These are phyloP conservation scores for Drosophila ogumai DNA, from an alignment of 1,140 invertebrate species.

Conservation along the genomic window DNA sequence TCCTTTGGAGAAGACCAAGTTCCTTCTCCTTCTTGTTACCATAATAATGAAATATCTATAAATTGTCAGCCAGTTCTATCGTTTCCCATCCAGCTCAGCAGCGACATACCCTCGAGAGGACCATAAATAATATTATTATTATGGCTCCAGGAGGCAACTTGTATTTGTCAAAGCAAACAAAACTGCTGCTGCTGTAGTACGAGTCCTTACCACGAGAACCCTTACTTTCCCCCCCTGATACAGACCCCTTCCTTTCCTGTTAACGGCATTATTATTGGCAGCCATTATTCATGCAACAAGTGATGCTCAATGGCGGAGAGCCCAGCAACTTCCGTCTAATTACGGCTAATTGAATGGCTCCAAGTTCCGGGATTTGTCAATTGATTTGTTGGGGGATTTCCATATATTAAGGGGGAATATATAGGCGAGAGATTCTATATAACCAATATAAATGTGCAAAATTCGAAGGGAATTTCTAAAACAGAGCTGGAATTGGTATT, in stretches of 20 bases:
- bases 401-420: not conserved
- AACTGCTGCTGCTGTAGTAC: slow-evolving; percentile 26
- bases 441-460: no score
- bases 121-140: slow-evolving; percentile 83
- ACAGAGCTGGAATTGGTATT: no score
- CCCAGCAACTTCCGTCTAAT: slow-evolving; percentile 36
- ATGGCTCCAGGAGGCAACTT: slow-evolving; percentile 74
- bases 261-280: slow-evolving; percentile 51
- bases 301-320: slow-evolving; percentile 28
- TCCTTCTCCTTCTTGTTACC: slow-evolving; percentile 14
- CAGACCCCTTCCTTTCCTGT: slow-evolving; percentile 6
- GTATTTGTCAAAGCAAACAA: slow-evolving; percentile 79
- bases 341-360: slow-evolving; percentile 57
- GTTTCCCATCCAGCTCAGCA: slow-evolving; percentile 16
- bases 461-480: no score
- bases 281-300: slow-evolving; percentile 75
- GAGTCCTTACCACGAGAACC: slow-evolving; percentile 11
- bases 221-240: not conserved
- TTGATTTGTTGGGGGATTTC: slow-evolving; percentile 41
- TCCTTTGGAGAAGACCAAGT: slow-evolving; percentile 12
- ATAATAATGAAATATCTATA: slow-evolving; percentile 70
- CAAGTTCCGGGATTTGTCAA: slow-evolving; percentile 21
- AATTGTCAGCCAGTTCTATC: slow-evolving; percentile 46
- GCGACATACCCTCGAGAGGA: slow-evolving; percentile 18
- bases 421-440: not conserved